Conservation (phyloP, 2,113 vertebrate species). For the Thamnophis sirtalis region DNA sequence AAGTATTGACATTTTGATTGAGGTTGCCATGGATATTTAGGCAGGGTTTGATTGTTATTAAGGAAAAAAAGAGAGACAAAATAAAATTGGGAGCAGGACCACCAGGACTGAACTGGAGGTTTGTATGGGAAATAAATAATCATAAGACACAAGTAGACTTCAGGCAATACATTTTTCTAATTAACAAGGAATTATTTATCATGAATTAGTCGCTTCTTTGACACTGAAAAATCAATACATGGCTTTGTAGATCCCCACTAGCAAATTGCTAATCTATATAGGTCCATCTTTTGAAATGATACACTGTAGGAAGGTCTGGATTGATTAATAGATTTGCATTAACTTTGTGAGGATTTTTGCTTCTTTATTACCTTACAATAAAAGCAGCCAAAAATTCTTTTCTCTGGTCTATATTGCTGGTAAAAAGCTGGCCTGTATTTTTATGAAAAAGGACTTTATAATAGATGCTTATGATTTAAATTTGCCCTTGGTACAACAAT, state of each 20-base stretch:
- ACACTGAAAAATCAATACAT: conserved; percentile 40
- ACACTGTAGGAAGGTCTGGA: neutral
- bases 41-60: neutral
- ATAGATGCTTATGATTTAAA: neutral
- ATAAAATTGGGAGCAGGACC: too few relatives aligned
- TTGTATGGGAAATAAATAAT: conserved; percentile 47
- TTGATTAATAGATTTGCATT: neutral
- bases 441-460: neutral
- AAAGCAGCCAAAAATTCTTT: neutral
- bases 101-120: neutral
- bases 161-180: conserved; percentile 44
- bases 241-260: neutral
- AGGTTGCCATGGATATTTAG: neutral
- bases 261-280: conserved; percentile 20
- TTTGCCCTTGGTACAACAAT: neutral
- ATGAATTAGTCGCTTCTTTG: conserved; percentile 29
- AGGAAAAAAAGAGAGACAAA: neutral
- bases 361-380: neutral
- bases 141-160: neutral
- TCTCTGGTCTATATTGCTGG: neutral
- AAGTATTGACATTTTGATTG: neutral
- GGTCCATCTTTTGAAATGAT: conserved; percentile 29
- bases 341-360: neutral
- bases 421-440: neutral
- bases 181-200: conserved; percentile 56